Conservation (phyloP, 2,888 invertebrate genomes). For the Tryphoninae sp. region DNA sequence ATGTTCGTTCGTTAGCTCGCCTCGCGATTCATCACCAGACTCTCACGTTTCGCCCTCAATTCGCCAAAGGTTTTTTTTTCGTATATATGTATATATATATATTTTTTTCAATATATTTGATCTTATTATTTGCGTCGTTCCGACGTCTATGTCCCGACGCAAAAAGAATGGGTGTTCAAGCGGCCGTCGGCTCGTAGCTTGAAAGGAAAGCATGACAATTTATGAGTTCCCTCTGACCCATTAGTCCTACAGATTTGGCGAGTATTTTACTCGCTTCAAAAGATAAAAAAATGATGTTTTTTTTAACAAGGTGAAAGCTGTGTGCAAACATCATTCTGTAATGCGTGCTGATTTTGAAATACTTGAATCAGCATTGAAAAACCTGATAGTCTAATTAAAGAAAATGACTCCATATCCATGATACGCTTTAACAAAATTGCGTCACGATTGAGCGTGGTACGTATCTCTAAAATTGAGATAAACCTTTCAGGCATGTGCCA, state of each 20-base stretch:
- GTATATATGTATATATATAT: constrained; percentile 44
- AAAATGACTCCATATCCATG: background rate
- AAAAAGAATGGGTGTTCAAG: constrained; percentile 80
- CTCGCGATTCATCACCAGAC: constrained; percentile 47
- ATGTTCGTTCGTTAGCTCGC: constrained; percentile 51
- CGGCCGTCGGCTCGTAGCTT: constrained; percentile 79
- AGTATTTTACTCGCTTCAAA: constrained; percentile 31
- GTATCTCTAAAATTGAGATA: constrained; percentile 10
- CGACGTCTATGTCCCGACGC: constrained; percentile 77
- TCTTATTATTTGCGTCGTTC: constrained; percentile 74
- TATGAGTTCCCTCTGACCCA: constrained; percentile 73
- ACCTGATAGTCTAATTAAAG: background rate
- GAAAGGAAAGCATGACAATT: constrained; percentile 80
- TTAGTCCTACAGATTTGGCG: constrained; percentile 56
- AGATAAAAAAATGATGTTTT: constrained; percentile 18
- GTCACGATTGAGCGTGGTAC: background rate
- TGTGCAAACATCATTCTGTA: constrained; percentile 43
- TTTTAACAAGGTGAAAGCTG: background rate
- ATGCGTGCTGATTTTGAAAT: constrained; percentile 26
- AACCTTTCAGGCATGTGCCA: constrained; percentile 9
- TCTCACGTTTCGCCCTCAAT: constrained; percentile 42
- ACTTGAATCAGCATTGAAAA: background rate
- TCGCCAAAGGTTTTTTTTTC: constrained; percentile 35
- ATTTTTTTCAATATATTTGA: constrained; percentile 37
- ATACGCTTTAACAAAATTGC: background rate